Evolutionary conservation across 92 coral and sea anemone species (phyloP), one percentile per base, ranked within the genome.

Genomic region (Plumapathes pennacea): DNA sequence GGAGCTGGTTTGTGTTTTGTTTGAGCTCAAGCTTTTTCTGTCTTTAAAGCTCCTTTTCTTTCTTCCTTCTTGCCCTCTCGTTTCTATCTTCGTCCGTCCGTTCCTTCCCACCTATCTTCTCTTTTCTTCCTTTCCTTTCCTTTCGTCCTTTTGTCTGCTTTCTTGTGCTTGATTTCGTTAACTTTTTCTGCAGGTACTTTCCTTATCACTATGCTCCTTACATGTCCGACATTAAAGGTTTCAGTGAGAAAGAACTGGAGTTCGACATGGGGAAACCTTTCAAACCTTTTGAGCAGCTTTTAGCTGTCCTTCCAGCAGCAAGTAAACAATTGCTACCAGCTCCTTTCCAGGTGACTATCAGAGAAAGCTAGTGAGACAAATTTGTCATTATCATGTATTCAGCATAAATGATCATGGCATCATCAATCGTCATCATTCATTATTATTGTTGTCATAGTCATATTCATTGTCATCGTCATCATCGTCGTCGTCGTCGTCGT

Each of bases 181-280:
- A 12, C 39, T 33, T 71, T 13, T 48, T 4, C 44, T 78, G 25
- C 54, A 91, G 97, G 97, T 91, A 49, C 73, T 91, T 74, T 60
- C 96, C 97, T n/a, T 91, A 73, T 26, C 96, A 91, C 51, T 91
- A 91, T 72, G 97, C 97, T 11, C 97, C 97, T 1, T 91, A 64
- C 73, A 78, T 91, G 79, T 87, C 97, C 27, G 97, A 91, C 57
- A 50, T 91, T 21, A 76, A 65, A 51, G 71, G 76, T 39, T 91
- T 91, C 63, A 57, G 80, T 50, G 69, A 72, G 6, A 33, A 73
- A 25, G 50, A 62, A n/a, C 67, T 87, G 30, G 44, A 62, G 37
- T 91, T 74, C 44, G 71, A 76, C 7, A 71, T 91, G 74, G 89
- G 97, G 13, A 91, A 56, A 33, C 91, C 97, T 26, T 91, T 91